phyloP scores from a whole-genome alignment of 23 tunicate species.

The Halocynthia roretzi region DNA sequence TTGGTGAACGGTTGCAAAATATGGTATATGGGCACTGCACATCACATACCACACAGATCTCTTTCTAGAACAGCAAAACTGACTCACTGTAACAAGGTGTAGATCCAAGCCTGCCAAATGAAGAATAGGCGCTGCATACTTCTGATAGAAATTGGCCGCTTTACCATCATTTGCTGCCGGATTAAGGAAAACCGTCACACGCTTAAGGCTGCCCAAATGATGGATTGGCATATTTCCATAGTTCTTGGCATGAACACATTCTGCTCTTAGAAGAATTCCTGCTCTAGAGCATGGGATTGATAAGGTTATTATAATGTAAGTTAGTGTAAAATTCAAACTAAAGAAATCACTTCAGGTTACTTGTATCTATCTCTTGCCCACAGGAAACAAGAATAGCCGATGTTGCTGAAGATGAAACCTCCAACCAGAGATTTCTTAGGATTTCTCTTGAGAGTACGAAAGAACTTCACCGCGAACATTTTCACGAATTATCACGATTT shows the following conservation, averaged over 20 bases:
- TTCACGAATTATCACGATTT: too few relatives aligned
- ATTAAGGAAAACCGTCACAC: conserved; percentile 62
- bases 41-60: too few relatives aligned
- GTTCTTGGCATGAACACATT: conserved; percentile 5
- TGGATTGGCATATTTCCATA: conserved; percentile 31
- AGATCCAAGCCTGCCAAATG: conserved; percentile 78
- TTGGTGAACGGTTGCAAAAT: too few relatives aligned
- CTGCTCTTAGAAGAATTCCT: conserved; percentile 3
- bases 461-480: conserved; percentile 29
- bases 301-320: too few relatives aligned
- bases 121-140: conserved; percentile 79
- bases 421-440: conserved; percentile 87
- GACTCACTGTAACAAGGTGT: conserved; percentile 8
- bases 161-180: conserved; percentile 91
- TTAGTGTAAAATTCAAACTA: too few relatives aligned
- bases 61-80: too few relatives aligned
- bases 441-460: conserved; percentile 39
- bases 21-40: too few relatives aligned
- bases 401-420: conserved; percentile 23
- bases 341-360: too few relatives aligned
- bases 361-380: conserved; percentile 31
- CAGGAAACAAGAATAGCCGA: conserved; percentile 16
- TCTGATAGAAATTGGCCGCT: conserved; percentile 62
- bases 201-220: conserved; percentile 32
- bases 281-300: not conserved